phyloP scores from a whole-genome alignment of 2,113 vertebrate genomes.

The Circaetus cinerascens region DNA sequence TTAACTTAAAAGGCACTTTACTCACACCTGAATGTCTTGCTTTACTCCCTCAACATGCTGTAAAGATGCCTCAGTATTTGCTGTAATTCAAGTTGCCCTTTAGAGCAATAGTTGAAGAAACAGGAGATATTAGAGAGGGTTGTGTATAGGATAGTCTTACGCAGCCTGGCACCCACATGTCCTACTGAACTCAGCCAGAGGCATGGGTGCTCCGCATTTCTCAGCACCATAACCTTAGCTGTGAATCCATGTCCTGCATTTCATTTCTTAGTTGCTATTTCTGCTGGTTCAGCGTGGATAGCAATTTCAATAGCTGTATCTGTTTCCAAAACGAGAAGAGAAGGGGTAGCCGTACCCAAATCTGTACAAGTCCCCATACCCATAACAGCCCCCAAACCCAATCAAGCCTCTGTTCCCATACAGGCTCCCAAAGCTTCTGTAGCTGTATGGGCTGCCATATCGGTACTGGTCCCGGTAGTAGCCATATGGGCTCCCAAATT shows the following conservation, averaged over 20 bases:
- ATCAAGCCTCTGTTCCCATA: background rate
- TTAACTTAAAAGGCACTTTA: background rate
- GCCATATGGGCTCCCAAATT: background rate
- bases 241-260: accelerated
- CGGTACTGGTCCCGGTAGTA: background rate
- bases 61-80: background rate
- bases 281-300: background rate
- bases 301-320: background rate
- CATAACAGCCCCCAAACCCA: background rate
- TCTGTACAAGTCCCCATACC: background rate
- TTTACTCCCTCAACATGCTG: background rate
- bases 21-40: background rate
- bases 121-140: background rate
- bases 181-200: background rate
- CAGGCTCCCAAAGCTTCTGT: background rate
- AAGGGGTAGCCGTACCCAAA: background rate
- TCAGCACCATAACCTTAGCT: background rate
- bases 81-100: background rate
- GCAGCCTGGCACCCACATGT: background rate
- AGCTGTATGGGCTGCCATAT: background rate
- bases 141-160: background rate
- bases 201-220: accelerated
- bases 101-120: background rate
- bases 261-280: background rate
- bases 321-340: background rate